Base-by-base conservation (phyloP, 2,888 invertebrate species). In the Acrocyrtus sp. region DNA sequence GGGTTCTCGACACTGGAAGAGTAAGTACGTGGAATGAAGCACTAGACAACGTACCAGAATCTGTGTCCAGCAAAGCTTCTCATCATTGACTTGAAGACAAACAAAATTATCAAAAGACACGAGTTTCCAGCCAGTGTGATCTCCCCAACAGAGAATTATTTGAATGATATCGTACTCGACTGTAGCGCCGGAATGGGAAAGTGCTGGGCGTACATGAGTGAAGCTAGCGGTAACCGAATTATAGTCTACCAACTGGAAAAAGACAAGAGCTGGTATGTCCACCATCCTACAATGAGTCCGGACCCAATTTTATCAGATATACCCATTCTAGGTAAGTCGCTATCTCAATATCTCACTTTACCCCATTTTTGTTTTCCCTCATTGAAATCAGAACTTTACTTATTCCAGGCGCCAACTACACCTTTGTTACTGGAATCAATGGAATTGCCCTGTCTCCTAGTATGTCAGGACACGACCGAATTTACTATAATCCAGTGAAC, bases 131-230 rank as follows among this genome's bases (percentile, higher is more conserved):
- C 12, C 8, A 47, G 21, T 47, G 67, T 67, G 19, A 60, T 86
- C 87, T 43, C 74, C 24, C 84, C 85, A 0, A 87, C 87, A 47
- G 86, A 86, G 0, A 89, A 89, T 43, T 89, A 89, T 79, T 84
- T 92, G 56, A 91, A 91, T 82, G 92, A 92, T 82, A 86, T 92
- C 50, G 92, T 91, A 0, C 85, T 92, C 26, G 92, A 92, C 24
- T 92, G 92, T 1, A 69, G 77, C 24, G 22, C 41, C 1, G 1
- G 6, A 22, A 27, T 43, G 2, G 6, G 24, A 1, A 41, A 67
- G 19, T 74, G 74, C 21, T 56, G 45, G 43, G 74, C 74, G 0
- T 76, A 74, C 43, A 76, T 76, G 15, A 43, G 67, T 1, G 76
- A 76, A 24, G 53, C 72, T 1, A n/a, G 4, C 3, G 76, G 60